A percentile compares a stretch with the other conserved stretches of the same genome.
phyloP scores from a whole-genome alignment of 53 echinoderm and acorn worm species.

The Astropecten irregularis region DNA sequence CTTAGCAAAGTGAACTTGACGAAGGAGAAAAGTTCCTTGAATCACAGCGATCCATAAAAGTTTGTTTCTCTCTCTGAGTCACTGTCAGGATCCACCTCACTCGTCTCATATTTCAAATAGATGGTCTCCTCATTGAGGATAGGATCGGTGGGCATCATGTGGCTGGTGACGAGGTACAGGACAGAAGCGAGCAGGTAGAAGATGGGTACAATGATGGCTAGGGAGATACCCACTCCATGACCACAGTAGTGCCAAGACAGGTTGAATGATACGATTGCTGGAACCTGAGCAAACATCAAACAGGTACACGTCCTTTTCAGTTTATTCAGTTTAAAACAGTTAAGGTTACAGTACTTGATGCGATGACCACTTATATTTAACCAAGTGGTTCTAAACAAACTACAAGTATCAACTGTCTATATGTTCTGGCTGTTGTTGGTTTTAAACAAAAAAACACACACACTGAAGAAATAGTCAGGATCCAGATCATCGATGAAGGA shows the following conservation, averaged over 20 bases:
- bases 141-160: conserved; percentile 55
- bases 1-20: too few relatives aligned
- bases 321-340: too few relatives aligned
- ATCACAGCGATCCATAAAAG: conserved; percentile 29
- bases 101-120: conserved; percentile 74
- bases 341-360: too few relatives aligned
- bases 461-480: too few relatives aligned
- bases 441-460: too few relatives aligned
- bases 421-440: too few relatives aligned
- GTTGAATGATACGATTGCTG: conserved; percentile 39
- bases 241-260: conserved; percentile 50
- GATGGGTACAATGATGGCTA: conserved; percentile 64
- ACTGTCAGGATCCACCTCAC: conserved; percentile 59
- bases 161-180: conserved; percentile 60
- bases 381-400: too few relatives aligned
- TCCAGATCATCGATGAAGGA: too few relatives aligned
- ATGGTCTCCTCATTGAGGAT: conserved; percentile 64
- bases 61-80: conserved; percentile 34
- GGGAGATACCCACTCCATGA: conserved; percentile 60
- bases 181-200: conserved; percentile 58
- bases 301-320: background rate
- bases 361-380: too few relatives aligned
- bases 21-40: too few relatives aligned
- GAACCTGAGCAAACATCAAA: conserved; percentile 47
- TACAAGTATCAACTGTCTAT: too few relatives aligned